phyloP scores from a whole-genome alignment of 1,140 invertebrate genomes.

The Apis mellifera region DNA sequence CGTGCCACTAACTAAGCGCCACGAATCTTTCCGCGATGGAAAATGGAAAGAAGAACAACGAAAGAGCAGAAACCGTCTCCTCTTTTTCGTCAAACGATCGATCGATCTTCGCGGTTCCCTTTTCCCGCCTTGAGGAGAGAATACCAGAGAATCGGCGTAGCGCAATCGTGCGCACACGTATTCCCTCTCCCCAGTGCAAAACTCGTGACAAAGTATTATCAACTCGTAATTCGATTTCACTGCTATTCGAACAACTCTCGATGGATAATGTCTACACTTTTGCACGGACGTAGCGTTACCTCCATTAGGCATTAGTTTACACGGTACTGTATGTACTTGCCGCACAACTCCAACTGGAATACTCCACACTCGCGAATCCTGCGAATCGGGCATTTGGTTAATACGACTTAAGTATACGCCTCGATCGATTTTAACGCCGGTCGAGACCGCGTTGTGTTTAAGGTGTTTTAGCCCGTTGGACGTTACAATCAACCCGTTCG shows the following conservation, averaged over 20 bases:
- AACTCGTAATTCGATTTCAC: slow-evolving; percentile 52
- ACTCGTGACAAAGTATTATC: slow-evolving; percentile 44
- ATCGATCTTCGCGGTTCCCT: background rate
- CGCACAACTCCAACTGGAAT: slow-evolving; percentile 39
- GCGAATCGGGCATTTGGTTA: slow-evolving; percentile 50
- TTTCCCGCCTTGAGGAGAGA: background rate
- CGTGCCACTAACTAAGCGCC: slow-evolving; percentile 15
- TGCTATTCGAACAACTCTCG: slow-evolving; percentile 35
- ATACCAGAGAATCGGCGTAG: background rate
- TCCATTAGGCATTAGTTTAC: slow-evolving; percentile 55
- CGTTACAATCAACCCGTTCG: background rate
- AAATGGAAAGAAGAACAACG: background rate
- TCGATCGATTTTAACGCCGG: slow-evolving; percentile 38
- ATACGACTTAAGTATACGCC: slow-evolving; percentile 44
- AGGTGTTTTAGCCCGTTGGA: no score
- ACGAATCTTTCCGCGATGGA: slow-evolving; percentile 12
- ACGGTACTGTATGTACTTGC: slow-evolving; percentile 18
- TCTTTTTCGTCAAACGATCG: background rate
- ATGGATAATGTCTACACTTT: slow-evolving; percentile 39
- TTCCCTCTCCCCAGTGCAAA: background rate
- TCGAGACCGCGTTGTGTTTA: background rate
- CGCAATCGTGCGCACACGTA: no score
- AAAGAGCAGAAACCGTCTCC: background rate
- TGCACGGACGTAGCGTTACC: slow-evolving; percentile 9
- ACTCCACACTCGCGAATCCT: slow-evolving; percentile 33